A percentile compares a stretch with the other conserved stretches of the same genome.
phyloP scores from a whole-genome alignment of 2,113 vertebrate genomes.

The Scytalopus superciliaris region DNA sequence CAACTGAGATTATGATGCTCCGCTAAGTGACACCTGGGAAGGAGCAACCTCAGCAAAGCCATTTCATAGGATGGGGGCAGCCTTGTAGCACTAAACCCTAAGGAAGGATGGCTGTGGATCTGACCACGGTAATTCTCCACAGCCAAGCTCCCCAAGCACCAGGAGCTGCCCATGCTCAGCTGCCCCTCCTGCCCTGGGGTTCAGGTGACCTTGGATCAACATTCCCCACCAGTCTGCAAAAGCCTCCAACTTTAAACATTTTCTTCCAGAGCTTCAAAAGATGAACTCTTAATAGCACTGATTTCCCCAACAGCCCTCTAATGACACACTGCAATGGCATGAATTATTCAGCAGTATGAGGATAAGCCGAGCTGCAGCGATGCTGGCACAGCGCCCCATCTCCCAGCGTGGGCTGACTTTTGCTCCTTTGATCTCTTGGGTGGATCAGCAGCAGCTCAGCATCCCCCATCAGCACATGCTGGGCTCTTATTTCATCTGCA shows the following conservation, averaged over 20 bases:
- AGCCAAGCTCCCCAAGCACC: background rate
- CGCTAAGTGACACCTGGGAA: background rate
- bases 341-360: background rate
- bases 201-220: background rate
- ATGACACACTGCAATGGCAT: background rate
- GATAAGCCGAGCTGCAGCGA: background rate
- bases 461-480: background rate
- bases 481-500: background rate
- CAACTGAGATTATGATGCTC: background rate
- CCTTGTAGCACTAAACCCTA: background rate
- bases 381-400: background rate
- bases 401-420: background rate
- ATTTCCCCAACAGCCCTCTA: background rate
- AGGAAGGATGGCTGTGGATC: background rate
- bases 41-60: background rate
- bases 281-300: background rate
- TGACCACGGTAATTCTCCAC: background rate
- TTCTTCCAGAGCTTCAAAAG: background rate
- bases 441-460: background rate
- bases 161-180: background rate
- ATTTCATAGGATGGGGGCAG: background rate
- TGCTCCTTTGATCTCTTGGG: background rate
- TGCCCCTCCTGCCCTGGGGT: rapidly evolving
- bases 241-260: background rate
- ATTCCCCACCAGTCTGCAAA: background rate